These are phyloP conservation scores for Puma concolor DNA, from an alignment of 2,113 vertebrate genomes.

Conservation along the genomic window DNA sequence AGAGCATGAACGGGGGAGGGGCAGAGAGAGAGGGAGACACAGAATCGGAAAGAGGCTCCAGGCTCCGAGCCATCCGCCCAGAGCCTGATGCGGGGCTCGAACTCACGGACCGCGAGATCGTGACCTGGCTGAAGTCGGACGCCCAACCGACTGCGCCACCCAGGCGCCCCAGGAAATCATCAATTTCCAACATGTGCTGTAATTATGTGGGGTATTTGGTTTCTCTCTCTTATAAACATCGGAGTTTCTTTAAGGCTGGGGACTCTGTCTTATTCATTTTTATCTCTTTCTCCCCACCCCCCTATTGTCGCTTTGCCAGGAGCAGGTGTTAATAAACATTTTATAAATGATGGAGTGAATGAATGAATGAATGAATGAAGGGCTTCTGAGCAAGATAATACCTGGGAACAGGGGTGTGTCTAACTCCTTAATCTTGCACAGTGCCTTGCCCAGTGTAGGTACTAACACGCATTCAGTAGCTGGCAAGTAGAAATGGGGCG, in stretches of 20 bases:
- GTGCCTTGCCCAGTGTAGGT: neutral
- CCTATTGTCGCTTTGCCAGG: neutral
- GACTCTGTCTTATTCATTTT: neutral
- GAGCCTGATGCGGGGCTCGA: too few species aligned
- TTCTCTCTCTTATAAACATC: neutral
- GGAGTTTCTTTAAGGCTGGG: neutral
- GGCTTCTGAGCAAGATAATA: neutral
- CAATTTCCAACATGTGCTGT: neutral
- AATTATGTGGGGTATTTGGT: neutral
- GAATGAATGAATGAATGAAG: neutral
- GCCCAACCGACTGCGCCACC: too few species aligned
- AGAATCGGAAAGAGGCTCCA: too few species aligned
- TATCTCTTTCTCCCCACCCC: neutral
- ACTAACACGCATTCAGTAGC: accelerated
- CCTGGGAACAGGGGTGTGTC: neutral
- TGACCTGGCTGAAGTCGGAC: too few species aligned
- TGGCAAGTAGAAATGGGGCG: neutral
- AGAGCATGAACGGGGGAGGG: too few species aligned
- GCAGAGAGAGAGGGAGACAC: too few species aligned
- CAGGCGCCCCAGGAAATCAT: too few species aligned
- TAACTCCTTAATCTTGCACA: neutral
- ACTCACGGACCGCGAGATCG: too few species aligned
- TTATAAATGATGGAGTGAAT: neutral
- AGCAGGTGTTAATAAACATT: neutral
- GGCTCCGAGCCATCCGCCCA: too few species aligned